These are phyloP conservation scores for Pentalonia nigronervosa DNA, from an alignment of 1,140 invertebrate genomes.

Conservation along the genomic window DNA sequence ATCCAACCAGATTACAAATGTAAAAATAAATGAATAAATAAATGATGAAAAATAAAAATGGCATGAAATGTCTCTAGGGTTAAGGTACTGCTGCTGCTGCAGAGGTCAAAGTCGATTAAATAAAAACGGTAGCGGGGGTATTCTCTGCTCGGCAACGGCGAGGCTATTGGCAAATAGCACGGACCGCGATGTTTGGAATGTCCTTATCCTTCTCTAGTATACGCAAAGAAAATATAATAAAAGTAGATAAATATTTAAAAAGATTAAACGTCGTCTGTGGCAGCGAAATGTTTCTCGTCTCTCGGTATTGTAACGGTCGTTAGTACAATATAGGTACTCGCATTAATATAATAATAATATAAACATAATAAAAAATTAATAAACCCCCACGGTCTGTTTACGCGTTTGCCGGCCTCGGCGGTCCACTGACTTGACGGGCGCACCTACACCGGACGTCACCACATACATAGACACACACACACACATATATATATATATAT, in stretches of 20 bases:
- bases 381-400: background rate
- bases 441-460: background rate
- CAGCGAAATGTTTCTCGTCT: background rate
- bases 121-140: background rate
- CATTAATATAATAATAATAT: background rate
- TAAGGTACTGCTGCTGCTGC: background rate
- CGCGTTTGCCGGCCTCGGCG: background rate
- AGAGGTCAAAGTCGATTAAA: background rate
- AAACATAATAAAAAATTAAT: background rate
- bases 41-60: background rate
- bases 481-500: too few relatives aligned
- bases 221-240: background rate
- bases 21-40: constrained; percentile 23
- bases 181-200: background rate
- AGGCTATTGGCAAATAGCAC: background rate
- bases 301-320: background rate
- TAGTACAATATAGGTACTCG: background rate
- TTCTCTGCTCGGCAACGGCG: too few relatives aligned
- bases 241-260: background rate
- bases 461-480: too few relatives aligned
- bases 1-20: constrained; percentile 3
- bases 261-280: background rate
- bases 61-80: background rate
- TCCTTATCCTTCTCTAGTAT: background rate
- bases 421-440: background rate